Evolutionary conservation across 2,888 invertebrate species (phyloP).

Genomic region (Automeris io): DNA sequence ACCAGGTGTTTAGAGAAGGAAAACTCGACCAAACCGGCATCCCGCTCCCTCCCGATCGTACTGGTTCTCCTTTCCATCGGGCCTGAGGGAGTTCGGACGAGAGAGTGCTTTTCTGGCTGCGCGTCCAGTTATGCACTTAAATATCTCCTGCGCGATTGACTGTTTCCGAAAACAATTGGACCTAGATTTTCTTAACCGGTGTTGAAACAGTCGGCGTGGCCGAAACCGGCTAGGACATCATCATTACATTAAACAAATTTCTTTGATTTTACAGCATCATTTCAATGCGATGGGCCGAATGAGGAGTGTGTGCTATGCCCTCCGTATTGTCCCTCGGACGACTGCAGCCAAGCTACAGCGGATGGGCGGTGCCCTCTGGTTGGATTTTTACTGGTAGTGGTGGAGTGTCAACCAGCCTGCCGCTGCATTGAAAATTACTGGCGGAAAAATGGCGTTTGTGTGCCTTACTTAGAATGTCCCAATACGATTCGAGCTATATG

Average conservation of each 20-base stretch:
- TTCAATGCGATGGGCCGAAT: conserved; percentile 26
- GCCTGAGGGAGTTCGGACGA: too few species aligned
- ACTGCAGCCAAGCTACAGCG: conserved; percentile 29
- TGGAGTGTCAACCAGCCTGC: conserved; percentile 31
- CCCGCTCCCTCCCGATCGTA: too few species aligned
- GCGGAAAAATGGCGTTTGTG: conserved; percentile 30
- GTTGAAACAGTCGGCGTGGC: too few species aligned
- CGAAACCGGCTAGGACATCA: too few species aligned
- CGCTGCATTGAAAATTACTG: conserved; percentile 28
- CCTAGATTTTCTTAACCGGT: too few species aligned
- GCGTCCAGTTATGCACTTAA: too few species aligned
- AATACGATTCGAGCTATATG: not conserved
- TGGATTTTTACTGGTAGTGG: conserved; percentile 15
- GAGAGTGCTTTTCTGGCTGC: too few species aligned
- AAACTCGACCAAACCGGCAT: too few species aligned
- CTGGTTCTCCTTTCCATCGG: too few species aligned
- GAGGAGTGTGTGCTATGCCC: conserved; percentile 34
- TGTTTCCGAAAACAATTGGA: too few species aligned
- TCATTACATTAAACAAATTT: not conserved
- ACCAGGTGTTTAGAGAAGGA: too few species aligned
- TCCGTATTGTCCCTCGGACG: conserved; percentile 31
- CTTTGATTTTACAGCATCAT: conserved; percentile 26
- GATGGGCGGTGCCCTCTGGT: conserved; percentile 23
- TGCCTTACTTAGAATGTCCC: conserved; percentile 21
- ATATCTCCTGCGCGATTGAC: too few species aligned